Conservation (phyloP, 1,140 invertebrate species). For the Drosophila parvula region DNA sequence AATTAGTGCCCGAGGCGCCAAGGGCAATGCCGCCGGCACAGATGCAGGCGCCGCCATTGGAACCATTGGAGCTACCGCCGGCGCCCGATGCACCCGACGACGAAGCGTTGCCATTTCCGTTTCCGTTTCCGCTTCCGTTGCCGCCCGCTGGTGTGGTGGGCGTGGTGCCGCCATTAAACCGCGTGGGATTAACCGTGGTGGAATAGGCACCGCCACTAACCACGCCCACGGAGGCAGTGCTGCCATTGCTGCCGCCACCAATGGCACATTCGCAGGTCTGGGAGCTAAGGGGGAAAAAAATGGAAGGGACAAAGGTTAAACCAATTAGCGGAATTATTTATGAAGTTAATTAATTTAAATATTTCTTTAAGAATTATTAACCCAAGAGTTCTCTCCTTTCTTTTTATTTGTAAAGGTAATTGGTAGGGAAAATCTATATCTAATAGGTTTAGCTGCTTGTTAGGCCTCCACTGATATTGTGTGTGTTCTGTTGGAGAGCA, state of each 20-base stretch:
- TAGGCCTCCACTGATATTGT: neutral
- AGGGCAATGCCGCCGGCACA: conserved; percentile 54
- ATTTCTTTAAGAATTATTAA: neutral
- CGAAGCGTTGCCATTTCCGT: conserved; percentile 60
- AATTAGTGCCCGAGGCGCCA: conserved; percentile 38
- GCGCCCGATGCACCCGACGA: conserved; percentile 15
- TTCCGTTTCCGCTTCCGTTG: conserved; percentile 72
- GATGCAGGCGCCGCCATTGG: conserved; percentile 41
- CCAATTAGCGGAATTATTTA: conserved; percentile 29
- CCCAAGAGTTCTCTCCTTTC: neutral
- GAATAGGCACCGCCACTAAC: conserved; percentile 70
- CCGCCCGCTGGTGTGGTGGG: conserved; percentile 77
- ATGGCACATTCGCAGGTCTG: conserved; percentile 85
- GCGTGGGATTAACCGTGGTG: conserved; percentile 82
- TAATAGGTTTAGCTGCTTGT: neutral
- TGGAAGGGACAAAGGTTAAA: neutral
- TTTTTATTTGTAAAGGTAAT: neutral
- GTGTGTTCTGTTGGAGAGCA: no score
- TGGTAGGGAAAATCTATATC: neutral
- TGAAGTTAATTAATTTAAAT: neutral
- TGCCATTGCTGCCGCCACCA: conserved; percentile 85
- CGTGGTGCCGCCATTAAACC: conserved; percentile 81
- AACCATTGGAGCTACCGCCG: conserved; percentile 15
- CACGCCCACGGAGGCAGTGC: conserved; percentile 68
- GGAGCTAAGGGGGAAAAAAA: conserved; percentile 46